Conservation (phyloP, 2,888 invertebrate genomes). For the Calameuta filiformis region DNA sequence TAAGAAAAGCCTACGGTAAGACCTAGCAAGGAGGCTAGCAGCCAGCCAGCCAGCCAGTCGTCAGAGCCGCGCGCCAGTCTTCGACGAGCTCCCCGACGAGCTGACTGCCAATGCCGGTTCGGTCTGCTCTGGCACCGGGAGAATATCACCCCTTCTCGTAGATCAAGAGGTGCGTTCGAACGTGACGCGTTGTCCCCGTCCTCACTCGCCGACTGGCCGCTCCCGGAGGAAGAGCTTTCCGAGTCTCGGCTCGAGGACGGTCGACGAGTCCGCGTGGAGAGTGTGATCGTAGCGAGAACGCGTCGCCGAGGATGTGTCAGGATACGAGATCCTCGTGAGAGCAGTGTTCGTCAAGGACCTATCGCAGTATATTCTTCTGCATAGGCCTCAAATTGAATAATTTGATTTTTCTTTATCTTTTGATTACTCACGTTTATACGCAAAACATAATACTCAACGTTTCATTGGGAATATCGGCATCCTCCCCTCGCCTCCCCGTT, state of each 20-base stretch:
- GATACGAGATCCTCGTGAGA: neutral
- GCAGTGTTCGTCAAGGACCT: neutral
- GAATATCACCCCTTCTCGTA: constrained; percentile 9
- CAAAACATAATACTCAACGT: neutral
- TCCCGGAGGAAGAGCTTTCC: constrained; percentile 4
- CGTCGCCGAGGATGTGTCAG: neutral
- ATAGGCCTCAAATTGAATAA: neutral
- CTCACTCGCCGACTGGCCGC: constrained; percentile 1
- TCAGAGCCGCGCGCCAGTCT: constrained; percentile 53
- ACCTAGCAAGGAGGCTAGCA: neutral
- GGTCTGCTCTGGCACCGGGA: constrained; percentile 26
- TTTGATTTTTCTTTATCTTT: neutral
- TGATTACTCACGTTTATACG: neutral
- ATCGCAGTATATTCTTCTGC: neutral
- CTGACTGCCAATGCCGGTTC: constrained; percentile 47
- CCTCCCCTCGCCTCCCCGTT: neutral
- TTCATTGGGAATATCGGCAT: neutral
- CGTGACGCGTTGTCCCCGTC: constrained; percentile 8
- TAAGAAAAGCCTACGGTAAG: neutral
- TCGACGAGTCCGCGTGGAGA: constrained; percentile 1
- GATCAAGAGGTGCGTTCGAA: constrained; percentile 5
- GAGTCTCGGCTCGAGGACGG: constrained; percentile 1
- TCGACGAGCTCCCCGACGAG: constrained; percentile 47
- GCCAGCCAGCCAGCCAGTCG: constrained; percentile 28
- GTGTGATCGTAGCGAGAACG: neutral